A percentile compares a stretch with the other conserved stretches of the same genome.
Evolutionary conservation across 2,797 vertebrate species (phyloP).

Genomic region (Bovichtus diacanthus): DNA sequence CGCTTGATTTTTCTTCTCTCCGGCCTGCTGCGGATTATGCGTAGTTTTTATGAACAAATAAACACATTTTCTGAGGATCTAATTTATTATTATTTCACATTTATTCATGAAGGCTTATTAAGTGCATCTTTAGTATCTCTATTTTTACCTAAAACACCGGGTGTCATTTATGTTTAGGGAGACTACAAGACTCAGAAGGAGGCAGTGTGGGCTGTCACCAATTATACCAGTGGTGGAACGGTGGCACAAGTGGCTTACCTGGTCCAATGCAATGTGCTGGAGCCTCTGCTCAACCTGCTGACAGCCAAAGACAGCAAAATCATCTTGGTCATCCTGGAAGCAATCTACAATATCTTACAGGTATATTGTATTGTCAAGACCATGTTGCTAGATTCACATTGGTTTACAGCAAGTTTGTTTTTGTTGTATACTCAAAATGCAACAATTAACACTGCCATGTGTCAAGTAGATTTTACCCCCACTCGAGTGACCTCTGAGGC

Average conservation of each 20-base stretch:
- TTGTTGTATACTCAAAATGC: not conserved
- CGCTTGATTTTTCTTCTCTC: not conserved
- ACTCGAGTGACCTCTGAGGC: not conserved
- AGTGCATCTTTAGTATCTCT: not conserved
- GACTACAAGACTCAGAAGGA: slow-evolving; percentile 95
- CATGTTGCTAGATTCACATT: not conserved
- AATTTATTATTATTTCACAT: not conserved
- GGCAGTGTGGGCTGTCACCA: slow-evolving; percentile 94
- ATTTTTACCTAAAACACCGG: no score
- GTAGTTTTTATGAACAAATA: not conserved
- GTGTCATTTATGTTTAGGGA: slow-evolving; percentile 85
- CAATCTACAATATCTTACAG: slow-evolving; percentile 92
- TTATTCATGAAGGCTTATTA: not conserved
- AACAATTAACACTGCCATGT: not conserved
- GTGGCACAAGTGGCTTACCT: slow-evolving; percentile 92
- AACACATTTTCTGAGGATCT: not conserved
- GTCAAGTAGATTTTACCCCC: not conserved
- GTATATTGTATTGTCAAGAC: slow-evolving; percentile 78
- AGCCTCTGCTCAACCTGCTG: slow-evolving; percentile 90
- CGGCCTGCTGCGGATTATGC: not conserved
- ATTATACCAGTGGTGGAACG: slow-evolving; percentile 94
- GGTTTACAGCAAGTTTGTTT: not conserved
- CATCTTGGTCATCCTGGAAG: slow-evolving; percentile 92
- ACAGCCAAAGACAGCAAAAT: slow-evolving; percentile 91
- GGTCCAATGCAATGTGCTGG: slow-evolving; percentile 89